Conservation (phyloP, 1,140 invertebrate species). For the Artemia franciscana region DNA sequence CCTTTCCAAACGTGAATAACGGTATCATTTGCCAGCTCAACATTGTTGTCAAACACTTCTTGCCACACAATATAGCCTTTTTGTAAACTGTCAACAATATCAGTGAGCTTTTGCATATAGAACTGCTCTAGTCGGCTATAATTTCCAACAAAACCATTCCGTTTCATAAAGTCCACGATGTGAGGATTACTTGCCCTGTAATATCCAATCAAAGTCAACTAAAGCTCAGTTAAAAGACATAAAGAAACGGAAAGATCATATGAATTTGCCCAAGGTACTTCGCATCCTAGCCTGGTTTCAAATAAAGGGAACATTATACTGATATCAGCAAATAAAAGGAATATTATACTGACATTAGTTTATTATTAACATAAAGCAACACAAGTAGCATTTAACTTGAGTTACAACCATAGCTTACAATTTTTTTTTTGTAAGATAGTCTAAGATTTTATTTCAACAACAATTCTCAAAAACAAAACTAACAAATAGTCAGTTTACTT, state of each 20-base stretch:
- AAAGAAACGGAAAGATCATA: neutral
- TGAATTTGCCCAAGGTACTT: neutral
- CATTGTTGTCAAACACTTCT: conserved; percentile 64
- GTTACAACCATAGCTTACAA: no score
- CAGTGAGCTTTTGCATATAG: conserved; percentile 38
- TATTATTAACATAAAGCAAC: no score
- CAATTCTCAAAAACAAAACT: no score
- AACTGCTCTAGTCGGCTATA: conserved; percentile 35
- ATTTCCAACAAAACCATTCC: conserved; percentile 28
- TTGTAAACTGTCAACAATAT: conserved; percentile 24
- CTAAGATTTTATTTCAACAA: no score
- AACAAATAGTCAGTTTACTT: no score
- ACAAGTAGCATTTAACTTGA: no score
- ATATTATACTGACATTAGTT: no score
- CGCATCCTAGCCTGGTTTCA: neutral
- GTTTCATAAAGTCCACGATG: conserved; percentile 42
- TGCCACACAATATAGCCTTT: conserved; percentile 61
- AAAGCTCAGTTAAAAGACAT: conserved; percentile 6
- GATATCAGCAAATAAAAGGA: neutral
- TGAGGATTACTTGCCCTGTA: conserved; percentile 44
- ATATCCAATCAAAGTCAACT: conserved; percentile 13
- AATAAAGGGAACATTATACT: neutral
- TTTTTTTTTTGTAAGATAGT: no score
- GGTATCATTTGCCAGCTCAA: conserved; percentile 31
- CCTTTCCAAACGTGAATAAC: conserved; percentile 49